Evolutionary conservation across 2,113 vertebrate genomes (phyloP), one percentile per base, ranked within the genome.

Genomic region (Erythrocercus mccallii): DNA sequence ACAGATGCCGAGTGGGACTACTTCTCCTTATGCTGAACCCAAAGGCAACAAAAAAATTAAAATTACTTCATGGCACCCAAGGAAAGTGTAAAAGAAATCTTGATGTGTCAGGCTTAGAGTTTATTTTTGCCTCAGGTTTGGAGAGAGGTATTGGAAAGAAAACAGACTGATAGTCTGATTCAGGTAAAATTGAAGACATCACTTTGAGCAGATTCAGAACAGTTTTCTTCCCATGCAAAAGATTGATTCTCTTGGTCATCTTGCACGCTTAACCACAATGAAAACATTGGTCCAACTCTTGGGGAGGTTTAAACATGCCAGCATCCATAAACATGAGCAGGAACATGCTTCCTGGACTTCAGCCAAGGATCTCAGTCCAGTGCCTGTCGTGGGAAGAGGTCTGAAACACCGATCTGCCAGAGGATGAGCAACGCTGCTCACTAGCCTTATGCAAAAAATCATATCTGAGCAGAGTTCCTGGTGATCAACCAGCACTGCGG

Each of bases 1-100:
- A 71, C 92, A 97, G 94, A 88, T 94, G 96, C 88, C 18, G 23
- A 88, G 92, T 94, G 73, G 80, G 92, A 88, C 76, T 93, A 3
- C 60, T 93, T 71, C 91, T 93, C 92, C 90, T 94, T 91, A 91
- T 86, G 86, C 15, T 94, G 80, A 94, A 68, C 91, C 40, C 88
- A 91, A 96, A 95, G 83, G 80, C 80, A 92, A 90, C 42, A 69
- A 69, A 81, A 44, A 85, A 60, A 66, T 54, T 35, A 61, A 71
- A 73, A 80, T 93, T 45, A 57, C 68, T 95, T 91, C 19, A 44
- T 40, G 5, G 13, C 40, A 89, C 79, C 82, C 51, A 88, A 91
- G 61, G 72, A 78, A 78, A 94, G 78, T 62, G 50, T 66, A 80
- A 56, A 86, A 72, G 42, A 72, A 77, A 53, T 58, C 54, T 86